Base-by-base conservation (phyloP, 92 coral and sea anemone genomes). In the Paramuricea clavata region DNA sequence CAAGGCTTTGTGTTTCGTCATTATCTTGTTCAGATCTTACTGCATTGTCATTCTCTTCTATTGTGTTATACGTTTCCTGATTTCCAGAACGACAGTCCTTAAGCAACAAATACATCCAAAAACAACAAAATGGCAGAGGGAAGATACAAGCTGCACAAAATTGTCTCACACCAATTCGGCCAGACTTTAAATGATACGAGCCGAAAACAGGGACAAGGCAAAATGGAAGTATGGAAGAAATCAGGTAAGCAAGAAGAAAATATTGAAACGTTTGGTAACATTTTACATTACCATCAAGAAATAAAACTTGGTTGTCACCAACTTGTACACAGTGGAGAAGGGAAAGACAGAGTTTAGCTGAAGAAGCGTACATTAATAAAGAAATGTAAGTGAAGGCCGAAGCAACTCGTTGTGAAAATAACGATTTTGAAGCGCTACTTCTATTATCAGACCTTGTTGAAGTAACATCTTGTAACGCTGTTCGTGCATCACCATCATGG, bases 211-310 rank as follows among this genome's bases (percentile, higher is more conserved):
- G 83, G 6, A 78, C 72, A 6, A 78, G 52, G 19, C 71, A 78
- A 41, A 78, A 78, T 19, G 83, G 83, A 19, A 78, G 34, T 25
- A 78, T 78, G 19, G 83, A 78, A 19, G 43, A 33, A 31, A 57
- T 39, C 26, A 78, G 42, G 57, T 78, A 78, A 34, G 44, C 83
- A 31, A 78, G 8, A 26, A 78, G 71, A 32, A 78, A 25, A 27
- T 60, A 60, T 60, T 78, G 83, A 21, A 94, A 92, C 91, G 94
- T 87, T 22, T 87, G 91, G 76, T 86, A 89, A 27, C 94, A 90
- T 26, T 83, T 82, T 17, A 94, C 85, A 90, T 89, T 89, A 43
- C 94, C 94, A 77, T 94, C 97, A 49, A 87, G 85, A 85, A 92
- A 92, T 86, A 92, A 43, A 42, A 76, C 90, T 57, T 77, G 68